Base-by-base conservation (phyloP, 2,113 vertebrate genomes). In the Hassar affinis region DNA sequence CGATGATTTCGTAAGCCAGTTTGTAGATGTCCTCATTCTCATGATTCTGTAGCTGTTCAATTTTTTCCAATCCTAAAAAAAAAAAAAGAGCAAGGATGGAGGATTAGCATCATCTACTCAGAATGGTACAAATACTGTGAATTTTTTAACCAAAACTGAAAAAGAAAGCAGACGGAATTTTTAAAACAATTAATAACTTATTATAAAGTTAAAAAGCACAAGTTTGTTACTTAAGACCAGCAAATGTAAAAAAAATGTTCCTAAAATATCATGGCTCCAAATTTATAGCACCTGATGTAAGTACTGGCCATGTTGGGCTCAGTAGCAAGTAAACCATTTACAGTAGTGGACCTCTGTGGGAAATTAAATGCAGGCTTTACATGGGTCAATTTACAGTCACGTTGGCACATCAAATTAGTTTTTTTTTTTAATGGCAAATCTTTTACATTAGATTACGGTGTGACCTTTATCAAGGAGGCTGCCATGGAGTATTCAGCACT, bases 21-120 rank as follows among this genome's bases (percentile, higher is more conserved):
- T 99, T 99, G 96, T 99, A 99, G 95, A 99, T 99, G 93, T 99
- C 98, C 94, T 99, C 98, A 90, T 99, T 99, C 95, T 99, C 98
- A 89, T 99, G 98, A 90, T 99, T 99, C 91, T 99, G 98, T 87
- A 99, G 95, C 84, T 97, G 96, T 93, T 99, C 98, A 72, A 99
- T 97, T 90, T 99, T 99, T 93, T 99, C 98, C 95, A 99, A 93
- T 83, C 98, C 98, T 99, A 87, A 20, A 5, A 1, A 42, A 42
- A 42, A 42, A n/a, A 66, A 68, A 25, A 79, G 12, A n/a, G 6
- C 14, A 74, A 74, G 35, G 17, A 33, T 10, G 18, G 20, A 45
- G 8, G 38, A 62, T 30, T 5, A 54, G 51, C 9, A 61, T 6
- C 11, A 18, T 3, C 20, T 45, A 25, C 20, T 11, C 9, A 49